Percentiles rank a stretch among this genome's conserved stretches.
These are phyloP conservation scores for Platyrinchus mystaceus DNA, from an alignment of 2,797 vertebrate species.

Conservation along the genomic window DNA sequence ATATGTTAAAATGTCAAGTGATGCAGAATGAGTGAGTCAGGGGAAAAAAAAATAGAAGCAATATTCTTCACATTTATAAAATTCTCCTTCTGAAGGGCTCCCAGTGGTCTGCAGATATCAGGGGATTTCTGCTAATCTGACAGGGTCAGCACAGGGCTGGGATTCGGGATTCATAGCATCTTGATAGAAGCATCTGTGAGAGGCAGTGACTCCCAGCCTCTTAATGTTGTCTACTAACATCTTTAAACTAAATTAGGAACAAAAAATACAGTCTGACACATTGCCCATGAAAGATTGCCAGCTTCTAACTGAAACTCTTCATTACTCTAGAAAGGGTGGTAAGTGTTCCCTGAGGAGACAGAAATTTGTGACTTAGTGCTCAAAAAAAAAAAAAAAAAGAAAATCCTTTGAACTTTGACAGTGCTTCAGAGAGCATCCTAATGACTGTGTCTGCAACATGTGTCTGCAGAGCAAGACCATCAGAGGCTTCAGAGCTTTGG, in stretches of 20 bases:
- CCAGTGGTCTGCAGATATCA: neutral
- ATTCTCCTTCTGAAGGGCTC: neutral
- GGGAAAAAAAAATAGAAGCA: neutral
- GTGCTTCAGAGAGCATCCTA: neutral
- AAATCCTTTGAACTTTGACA: neutral
- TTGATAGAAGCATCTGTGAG: neutral
- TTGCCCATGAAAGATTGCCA: slow-evolving; percentile 38
- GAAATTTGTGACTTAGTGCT: neutral
- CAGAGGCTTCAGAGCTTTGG: neutral
- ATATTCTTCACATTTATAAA: neutral
- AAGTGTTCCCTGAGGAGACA: neutral
- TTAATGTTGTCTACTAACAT: slow-evolving; percentile 7
- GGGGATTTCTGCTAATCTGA: neutral
- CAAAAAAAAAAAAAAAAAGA: accelerated
- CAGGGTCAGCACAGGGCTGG: neutral
- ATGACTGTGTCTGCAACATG: neutral
- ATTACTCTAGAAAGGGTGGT: neutral
- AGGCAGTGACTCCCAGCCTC: neutral
- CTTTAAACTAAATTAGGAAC: slow-evolving; percentile 31
- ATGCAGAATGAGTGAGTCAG: slow-evolving; percentile 11
- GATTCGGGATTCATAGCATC: neutral
- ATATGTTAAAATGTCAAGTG: slow-evolving; percentile 53
- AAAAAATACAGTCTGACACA: slow-evolving; percentile 31
- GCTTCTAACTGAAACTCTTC: slow-evolving; percentile 16
- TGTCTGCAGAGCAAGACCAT: neutral